Conservation (phyloP, 2,888 invertebrate genomes). For the Plemyria rubiginata region DNA sequence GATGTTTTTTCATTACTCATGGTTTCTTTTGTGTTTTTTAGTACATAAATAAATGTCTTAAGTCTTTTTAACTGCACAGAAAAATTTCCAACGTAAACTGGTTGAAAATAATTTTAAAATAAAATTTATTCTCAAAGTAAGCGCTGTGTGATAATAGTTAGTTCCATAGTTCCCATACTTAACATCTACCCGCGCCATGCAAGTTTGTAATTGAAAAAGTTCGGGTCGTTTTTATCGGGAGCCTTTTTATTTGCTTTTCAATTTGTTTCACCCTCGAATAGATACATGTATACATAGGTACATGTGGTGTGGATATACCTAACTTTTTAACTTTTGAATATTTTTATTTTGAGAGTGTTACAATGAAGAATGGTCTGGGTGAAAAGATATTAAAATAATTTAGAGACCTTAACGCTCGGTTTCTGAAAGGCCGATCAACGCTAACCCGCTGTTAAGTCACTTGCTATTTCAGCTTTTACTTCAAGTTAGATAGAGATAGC, state of each 20-base stretch:
- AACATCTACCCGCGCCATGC: slow-evolving; percentile 69
- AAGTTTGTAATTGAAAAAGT: slow-evolving; percentile 84
- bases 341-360: slow-evolving; percentile 7
- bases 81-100: not conserved
- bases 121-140: slow-evolving; percentile 14
- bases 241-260: slow-evolving; percentile 59
- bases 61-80: too few species aligned
- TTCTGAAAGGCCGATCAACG: too few species aligned
- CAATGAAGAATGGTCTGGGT: not conserved
- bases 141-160: slow-evolving; percentile 20
- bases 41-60: too few species aligned
- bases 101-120: not conserved
- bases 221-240: slow-evolving; percentile 60
- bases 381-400: not conserved
- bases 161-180: slow-evolving; percentile 54
- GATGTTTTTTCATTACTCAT: too few species aligned
- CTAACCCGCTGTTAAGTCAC: too few species aligned
- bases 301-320: slow-evolving; percentile 8
- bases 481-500: too few species aligned
- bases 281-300: slow-evolving; percentile 35
- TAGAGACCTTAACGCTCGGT: too few species aligned
- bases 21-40: too few species aligned
- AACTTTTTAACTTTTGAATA: slow-evolving; percentile 24
- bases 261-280: slow-evolving; percentile 51
- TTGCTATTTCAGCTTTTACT: too few species aligned